Percentiles rank a stretch among this genome's conserved stretches.
Evolutionary conservation across 2,797 vertebrate species (phyloP).

Genomic region (Propithecus perrieri): DNA sequence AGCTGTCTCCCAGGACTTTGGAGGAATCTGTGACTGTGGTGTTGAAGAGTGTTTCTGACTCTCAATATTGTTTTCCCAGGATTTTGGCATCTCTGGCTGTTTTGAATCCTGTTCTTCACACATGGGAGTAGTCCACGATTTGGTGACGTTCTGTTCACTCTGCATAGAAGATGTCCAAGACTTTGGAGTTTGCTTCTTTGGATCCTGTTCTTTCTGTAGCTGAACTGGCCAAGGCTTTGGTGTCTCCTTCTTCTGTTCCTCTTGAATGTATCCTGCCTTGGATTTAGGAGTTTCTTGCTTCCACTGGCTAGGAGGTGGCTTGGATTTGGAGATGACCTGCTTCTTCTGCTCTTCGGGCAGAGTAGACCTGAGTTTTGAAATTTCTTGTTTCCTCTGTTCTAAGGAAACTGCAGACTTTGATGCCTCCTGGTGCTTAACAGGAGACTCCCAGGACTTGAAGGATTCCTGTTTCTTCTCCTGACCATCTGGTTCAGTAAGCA

Average conservation of each 20-base stretch:
- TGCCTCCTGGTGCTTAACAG: slow-evolving; percentile 72
- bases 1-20: slow-evolving; percentile 90
- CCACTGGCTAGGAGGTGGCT: slow-evolving; percentile 74
- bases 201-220: slow-evolving; percentile 82
- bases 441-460: slow-evolving; percentile 81
- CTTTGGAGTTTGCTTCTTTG: slow-evolving; percentile 80
- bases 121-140: slow-evolving; percentile 79
- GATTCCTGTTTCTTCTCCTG: slow-evolving; percentile 81
- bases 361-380: slow-evolving; percentile 71
- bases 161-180: slow-evolving; percentile 61
- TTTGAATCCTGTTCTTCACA: slow-evolving; percentile 80
- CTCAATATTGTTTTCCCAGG: slow-evolving; percentile 87
- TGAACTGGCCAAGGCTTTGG: slow-evolving; percentile 82
- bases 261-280: slow-evolving; percentile 75
- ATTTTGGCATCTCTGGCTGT: slow-evolving; percentile 86
- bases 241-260: slow-evolving; percentile 82
- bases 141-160: slow-evolving; percentile 68
- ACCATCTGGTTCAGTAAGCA: slow-evolving; percentile 81
- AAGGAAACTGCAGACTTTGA: slow-evolving; percentile 34
- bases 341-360: slow-evolving; percentile 81
- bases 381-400: slow-evolving; percentile 74
- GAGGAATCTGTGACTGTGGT: slow-evolving; percentile 76
- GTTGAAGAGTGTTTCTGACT: slow-evolving; percentile 80
- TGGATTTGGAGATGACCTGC: slow-evolving; percentile 73
- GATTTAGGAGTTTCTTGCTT: slow-evolving; percentile 79